Percentiles rank a stretch among this genome's conserved stretches.
These are phyloP conservation scores for Lepidocyrtoides sp. DNA, from an alignment of 2,888 invertebrate genomes.

Conservation along the genomic window DNA sequence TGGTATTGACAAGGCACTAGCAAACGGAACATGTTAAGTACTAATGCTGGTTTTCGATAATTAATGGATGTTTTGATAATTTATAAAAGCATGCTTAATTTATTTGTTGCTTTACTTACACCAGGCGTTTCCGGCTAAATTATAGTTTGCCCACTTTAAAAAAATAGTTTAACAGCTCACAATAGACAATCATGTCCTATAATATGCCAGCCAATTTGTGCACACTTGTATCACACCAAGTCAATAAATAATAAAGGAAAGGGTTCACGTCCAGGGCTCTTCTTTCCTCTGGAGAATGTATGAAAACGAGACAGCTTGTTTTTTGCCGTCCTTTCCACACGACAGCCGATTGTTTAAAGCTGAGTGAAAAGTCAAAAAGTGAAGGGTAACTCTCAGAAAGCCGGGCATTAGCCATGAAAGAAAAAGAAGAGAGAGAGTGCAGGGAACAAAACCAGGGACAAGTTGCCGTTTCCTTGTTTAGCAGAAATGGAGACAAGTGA, in stretches of 20 bases:
- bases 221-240: too few relatives aligned
- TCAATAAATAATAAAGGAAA: slow-evolving; percentile 36
- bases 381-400: slow-evolving; percentile 76
- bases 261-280: slow-evolving; percentile 7
- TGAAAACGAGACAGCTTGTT: slow-evolving; percentile 59
- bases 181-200: too few relatives aligned
- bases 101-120: background rate
- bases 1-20: too few relatives aligned
- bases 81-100: too few relatives aligned
- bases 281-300: background rate
- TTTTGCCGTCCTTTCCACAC: slow-evolving; percentile 76
- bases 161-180: too few relatives aligned
- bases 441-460: slow-evolving; percentile 79
- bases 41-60: too few relatives aligned
- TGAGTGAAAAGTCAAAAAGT: slow-evolving; percentile 72
- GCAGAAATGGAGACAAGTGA: slow-evolving; percentile 66
- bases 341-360: slow-evolving; percentile 78
- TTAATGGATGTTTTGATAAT: background rate
- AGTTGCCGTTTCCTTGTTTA: slow-evolving; percentile 72
- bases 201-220: too few relatives aligned
- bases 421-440: slow-evolving; percentile 70
- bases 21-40: background rate
- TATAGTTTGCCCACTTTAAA: too few relatives aligned
- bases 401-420: slow-evolving; percentile 74
- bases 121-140: background rate